Percentiles rank a stretch among this genome's conserved stretches.
Evolutionary conservation across 2,888 invertebrate species (phyloP).

Genomic region (Osedax frankpressi): DNA sequence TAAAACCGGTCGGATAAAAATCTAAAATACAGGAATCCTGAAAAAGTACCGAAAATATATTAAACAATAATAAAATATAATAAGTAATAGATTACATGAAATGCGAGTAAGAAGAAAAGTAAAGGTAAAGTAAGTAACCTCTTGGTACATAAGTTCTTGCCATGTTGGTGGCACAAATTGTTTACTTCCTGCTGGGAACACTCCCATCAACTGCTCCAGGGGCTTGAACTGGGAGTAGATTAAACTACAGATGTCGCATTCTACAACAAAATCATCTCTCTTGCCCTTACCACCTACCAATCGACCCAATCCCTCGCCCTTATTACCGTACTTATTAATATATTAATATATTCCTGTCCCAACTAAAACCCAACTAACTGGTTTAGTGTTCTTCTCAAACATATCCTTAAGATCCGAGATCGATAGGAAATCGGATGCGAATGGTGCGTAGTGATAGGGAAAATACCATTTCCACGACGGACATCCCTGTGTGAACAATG

Average conservation of each 20-base stretch:
- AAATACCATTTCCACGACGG: conserved; percentile 99
- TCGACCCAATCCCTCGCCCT: too few species aligned
- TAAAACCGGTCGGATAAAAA: conserved; percentile 93
- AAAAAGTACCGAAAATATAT: conserved; percentile 29
- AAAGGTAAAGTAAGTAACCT: too few species aligned
- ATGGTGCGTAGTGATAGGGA: conserved; percentile 98
- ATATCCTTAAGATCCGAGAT: conserved; percentile 65
- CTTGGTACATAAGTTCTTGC: conserved; percentile 67
- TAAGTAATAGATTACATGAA: not conserved
- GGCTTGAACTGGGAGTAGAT: conserved; percentile 72
- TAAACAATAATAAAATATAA: not conserved
- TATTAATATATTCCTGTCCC: too few species aligned
- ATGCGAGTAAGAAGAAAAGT: too few species aligned
- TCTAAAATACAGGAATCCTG: conserved; percentile 87
- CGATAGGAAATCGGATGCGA: conserved; percentile 93
- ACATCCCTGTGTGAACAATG: conserved; percentile 58
- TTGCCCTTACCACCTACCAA: too few species aligned
- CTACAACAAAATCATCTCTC: too few species aligned
- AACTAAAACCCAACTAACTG: conserved; percentile 61
- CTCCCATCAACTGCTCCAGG: conserved; percentile 95
- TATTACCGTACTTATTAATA: too few species aligned
- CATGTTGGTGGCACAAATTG: conserved; percentile 84
- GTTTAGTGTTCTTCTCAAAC: conserved; percentile 75
- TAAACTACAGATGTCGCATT: too few species aligned
- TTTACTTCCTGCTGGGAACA: conserved; percentile 92